phyloP scores from a whole-genome alignment of 2,113 vertebrate species.

The Zapornia atra region DNA sequence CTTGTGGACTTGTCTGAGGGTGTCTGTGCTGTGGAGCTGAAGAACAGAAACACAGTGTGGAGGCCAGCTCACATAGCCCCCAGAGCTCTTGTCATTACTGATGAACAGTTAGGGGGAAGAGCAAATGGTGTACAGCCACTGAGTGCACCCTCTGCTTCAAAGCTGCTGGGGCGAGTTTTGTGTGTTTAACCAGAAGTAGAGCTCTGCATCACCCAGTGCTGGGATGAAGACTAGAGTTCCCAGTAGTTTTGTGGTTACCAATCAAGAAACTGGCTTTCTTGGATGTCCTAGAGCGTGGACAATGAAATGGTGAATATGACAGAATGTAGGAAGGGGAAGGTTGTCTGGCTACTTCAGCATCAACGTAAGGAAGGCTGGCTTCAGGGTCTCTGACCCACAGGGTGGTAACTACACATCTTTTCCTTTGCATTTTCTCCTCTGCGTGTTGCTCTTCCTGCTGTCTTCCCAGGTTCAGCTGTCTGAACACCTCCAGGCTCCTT shows the following conservation, averaged over 20 bases:
- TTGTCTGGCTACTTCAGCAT: background rate
- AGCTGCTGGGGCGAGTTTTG: background rate
- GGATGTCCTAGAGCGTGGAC: background rate
- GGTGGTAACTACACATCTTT: background rate
- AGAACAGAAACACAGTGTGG: background rate
- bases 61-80: background rate
- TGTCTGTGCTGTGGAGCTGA: background rate
- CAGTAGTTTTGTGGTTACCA: fast-evolving
- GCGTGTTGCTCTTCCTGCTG: background rate
- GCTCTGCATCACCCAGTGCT: background rate
- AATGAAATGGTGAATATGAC: background rate
- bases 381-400: background rate
- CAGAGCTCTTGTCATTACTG: background rate
- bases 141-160: background rate
- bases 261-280: background rate
- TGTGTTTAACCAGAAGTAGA: background rate
- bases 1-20: background rate
- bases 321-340: background rate
- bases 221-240: background rate
- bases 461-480: background rate
- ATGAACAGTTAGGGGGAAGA: background rate
- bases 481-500: background rate
- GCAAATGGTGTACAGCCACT: background rate
- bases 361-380: background rate
- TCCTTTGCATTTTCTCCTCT: background rate